Evolutionary conservation across 2,888 invertebrate genomes (phyloP), one percentile per base, ranked within the genome.

Genomic region (Hirtodrosophila alboralis): DNA sequence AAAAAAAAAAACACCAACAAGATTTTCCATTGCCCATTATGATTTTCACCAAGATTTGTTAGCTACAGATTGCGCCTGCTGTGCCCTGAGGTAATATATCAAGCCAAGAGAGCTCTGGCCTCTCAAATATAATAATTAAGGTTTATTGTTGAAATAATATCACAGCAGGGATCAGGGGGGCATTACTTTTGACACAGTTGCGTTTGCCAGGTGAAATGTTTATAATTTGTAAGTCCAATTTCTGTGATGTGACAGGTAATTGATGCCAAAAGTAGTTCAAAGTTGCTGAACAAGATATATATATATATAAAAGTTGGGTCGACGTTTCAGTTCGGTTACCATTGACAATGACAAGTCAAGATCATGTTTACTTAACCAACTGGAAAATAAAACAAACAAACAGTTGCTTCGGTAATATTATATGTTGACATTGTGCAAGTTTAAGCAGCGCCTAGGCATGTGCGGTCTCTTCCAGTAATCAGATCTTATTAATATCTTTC

Each of bases 321-420:
- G 13, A 18, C 51, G 76, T 80, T 51, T 53, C 84, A 67, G 66
- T 60, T 74, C 61, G 72, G 37, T 66, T 64, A 57, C 47, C 77
- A 54, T 56, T 64, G 75, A 83, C 84, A 86, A 80, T 76, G 75
- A 75, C 77, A 75, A 71, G 74, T 66, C 60, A 70, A 87, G 88
- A 87, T 88, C 88, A 87, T 88, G 86, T 88, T 83, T 71, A 76
- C 54, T 65, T 87, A 87, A 87, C 87, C 80, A 83, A 67, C 67
- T 74, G 87, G 86, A 87, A 87, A 86, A n/a, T n/a, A n/a, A n/a
- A n/a, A n/a, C n/a, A n/a, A n/a, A 80, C 27, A 31, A 56, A 48
- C 12, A 30, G 45, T 16, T 49, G 44, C 27, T 26, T 31, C 10
- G 13, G 79, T 86, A 86, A 79, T 61, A 54, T 23, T 69, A 79